Evolutionary conservation across 2,113 vertebrate genomes (phyloP).

Genomic region (Ramphastos sulfuratus): DNA sequence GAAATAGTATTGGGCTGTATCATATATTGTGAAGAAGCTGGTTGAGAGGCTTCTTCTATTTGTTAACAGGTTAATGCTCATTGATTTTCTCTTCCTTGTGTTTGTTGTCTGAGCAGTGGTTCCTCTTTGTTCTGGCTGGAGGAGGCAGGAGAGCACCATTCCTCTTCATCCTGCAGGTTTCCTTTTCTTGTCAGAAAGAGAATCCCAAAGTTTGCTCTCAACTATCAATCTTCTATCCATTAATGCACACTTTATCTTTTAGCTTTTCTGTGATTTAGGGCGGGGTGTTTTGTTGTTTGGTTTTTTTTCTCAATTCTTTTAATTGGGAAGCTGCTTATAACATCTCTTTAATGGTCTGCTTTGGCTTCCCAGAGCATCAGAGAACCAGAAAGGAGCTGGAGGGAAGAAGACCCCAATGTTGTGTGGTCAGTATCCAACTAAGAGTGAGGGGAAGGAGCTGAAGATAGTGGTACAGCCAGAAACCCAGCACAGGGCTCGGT

Average conservation of each 20-base stretch:
- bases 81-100: constrained; percentile 45
- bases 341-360: constrained; percentile 60
- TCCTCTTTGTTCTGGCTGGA: constrained; percentile 37
- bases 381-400: constrained; percentile 79
- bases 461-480: constrained; percentile 97
- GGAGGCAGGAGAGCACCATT: constrained; percentile 12
- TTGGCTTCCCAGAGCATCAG: constrained; percentile 77
- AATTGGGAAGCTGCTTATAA: constrained; percentile 26
- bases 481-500: constrained; percentile 95
- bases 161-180: constrained; percentile 34
- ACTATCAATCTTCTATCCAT: not conserved
- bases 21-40: not conserved
- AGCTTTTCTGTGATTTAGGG: constrained; percentile 53
- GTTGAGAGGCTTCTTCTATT: not conserved
- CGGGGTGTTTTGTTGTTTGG: not conserved
- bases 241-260: not conserved
- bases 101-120: constrained; percentile 18
- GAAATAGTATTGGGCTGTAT: not conserved
- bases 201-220: constrained; percentile 20
- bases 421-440: constrained; percentile 89
- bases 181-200: constrained; percentile 42
- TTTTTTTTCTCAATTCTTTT: not conserved
- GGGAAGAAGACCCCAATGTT: constrained; percentile 88
- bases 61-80: constrained; percentile 39
- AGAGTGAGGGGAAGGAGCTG: constrained; percentile 94